These are phyloP conservation scores for Parascotia fuliginaria DNA, from an alignment of 2,888 invertebrate species.

Conservation along the genomic window DNA sequence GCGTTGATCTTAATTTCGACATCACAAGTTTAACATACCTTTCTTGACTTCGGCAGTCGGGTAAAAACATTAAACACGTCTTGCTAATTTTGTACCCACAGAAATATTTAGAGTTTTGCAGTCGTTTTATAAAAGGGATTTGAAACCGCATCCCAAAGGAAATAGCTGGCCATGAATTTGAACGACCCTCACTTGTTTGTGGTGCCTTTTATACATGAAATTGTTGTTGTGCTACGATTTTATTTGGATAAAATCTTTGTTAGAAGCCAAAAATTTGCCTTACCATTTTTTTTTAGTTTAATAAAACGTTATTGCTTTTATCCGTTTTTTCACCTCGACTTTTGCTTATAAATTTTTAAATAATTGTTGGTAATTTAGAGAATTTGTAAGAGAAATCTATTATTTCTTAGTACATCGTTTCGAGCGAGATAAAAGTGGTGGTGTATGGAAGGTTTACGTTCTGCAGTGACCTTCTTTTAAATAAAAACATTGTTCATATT, in stretches of 20 bases:
- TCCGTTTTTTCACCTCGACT: not conserved
- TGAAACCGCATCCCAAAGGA: conserved; percentile 32
- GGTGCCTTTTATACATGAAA: conserved; percentile 14
- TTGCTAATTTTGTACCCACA: conserved; percentile 24
- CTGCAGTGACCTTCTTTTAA: no score
- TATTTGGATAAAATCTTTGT: conserved; percentile 24
- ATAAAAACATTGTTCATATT: no score
- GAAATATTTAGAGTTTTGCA: conserved; percentile 33
- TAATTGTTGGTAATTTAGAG: not conserved
- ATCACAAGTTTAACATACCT: no score
- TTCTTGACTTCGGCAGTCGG: not conserved
- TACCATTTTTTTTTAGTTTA: no score
- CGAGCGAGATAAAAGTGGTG: no score
- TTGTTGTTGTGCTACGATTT: conserved; percentile 11
- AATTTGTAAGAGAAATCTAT: no score
- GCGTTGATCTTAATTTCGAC: conserved; percentile 10
- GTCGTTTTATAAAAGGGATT: conserved; percentile 26
- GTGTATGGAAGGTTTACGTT: no score
- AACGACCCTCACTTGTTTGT: conserved; percentile 30
- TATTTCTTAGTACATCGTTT: no score
- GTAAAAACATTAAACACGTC: conserved; percentile 9
- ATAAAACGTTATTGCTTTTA: conserved; percentile 4
- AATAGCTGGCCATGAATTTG: conserved; percentile 37
- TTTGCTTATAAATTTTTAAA: not conserved
- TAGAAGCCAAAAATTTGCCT: conserved; percentile 17